Evolutionary conservation across 2,113 vertebrate species (phyloP).

Genomic region (Prionailurus bengalensis): DNA sequence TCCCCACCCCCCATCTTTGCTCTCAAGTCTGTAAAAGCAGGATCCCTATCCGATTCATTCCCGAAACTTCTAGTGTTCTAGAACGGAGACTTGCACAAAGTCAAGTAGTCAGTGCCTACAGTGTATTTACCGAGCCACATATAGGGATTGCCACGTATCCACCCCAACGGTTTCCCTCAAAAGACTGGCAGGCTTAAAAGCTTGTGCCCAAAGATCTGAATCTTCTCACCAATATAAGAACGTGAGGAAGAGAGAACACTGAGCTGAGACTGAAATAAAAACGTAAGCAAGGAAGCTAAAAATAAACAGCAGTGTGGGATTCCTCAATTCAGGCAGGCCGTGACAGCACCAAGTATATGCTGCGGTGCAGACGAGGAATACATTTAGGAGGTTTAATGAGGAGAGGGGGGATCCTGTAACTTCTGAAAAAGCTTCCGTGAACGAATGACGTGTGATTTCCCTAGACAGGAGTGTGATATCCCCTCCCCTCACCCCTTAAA

Average conservation of each 20-base stretch:
- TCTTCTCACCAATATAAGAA: slow-evolving; percentile 33
- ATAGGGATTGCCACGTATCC: background rate
- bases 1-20: background rate
- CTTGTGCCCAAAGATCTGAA: background rate
- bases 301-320: slow-evolving; percentile 64
- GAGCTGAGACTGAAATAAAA: slow-evolving; percentile 37
- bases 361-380: background rate
- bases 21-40: background rate
- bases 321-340: slow-evolving; percentile 62
- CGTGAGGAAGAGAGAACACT: background rate
- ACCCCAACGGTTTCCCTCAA: background rate
- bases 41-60: background rate
- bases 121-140: background rate
- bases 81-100: background rate
- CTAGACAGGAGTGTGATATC: background rate
- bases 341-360: slow-evolving; percentile 8
- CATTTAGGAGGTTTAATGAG: slow-evolving; percentile 69
- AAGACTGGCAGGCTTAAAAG: background rate
- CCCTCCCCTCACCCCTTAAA: background rate
- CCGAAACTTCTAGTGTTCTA: background rate
- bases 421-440: slow-evolving; percentile 6
- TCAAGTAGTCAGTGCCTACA: background rate
- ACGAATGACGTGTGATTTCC: slow-evolving; percentile 24
- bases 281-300: slow-evolving; percentile 61
- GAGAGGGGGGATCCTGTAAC: slow-evolving; percentile 44